Evolutionary conservation across 35 echinoderm and acorn worm species (phyloP).

Genomic region (Apostichopus californicus): DNA sequence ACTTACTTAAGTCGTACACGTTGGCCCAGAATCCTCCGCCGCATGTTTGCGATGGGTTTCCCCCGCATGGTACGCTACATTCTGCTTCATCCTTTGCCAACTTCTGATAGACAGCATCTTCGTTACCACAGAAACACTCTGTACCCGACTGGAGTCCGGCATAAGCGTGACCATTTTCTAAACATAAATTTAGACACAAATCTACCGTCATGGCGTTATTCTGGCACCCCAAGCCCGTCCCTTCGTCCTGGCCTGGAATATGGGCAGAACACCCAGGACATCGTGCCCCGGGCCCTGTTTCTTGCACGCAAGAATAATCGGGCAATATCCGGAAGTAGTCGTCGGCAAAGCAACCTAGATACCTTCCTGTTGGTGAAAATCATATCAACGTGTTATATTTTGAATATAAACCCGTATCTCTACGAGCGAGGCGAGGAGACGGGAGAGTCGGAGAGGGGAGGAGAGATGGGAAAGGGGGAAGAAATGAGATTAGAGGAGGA

Average conservation of each 20-base stretch:
- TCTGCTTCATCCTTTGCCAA: not conserved
- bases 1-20: slow-evolving; percentile 30
- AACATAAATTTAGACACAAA: not conserved
- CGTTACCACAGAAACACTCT: slow-evolving; percentile 21
- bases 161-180: not conserved
- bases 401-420: no score
- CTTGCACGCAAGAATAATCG: not conserved
- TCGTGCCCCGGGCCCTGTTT: not conserved
- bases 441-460: no score
- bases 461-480: no score
- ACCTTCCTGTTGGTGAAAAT: not conserved
- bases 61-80: not conserved
- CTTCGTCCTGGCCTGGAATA: not conserved
- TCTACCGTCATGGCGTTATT: slow-evolving; percentile 17
- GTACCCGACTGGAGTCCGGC: not conserved
- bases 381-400: not conserved
- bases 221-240: not conserved
- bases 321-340: not conserved
- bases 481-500: no score
- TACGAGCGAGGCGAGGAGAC: no score
- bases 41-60: not conserved
- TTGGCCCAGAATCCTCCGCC: not conserved
- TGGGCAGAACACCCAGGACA: not conserved
- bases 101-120: not conserved
- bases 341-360: slow-evolving; percentile 20